Percentiles rank a stretch among this genome's conserved stretches.
Conservation (phyloP, 2,113 vertebrate genomes). For the Vombatus ursinus region DNA sequence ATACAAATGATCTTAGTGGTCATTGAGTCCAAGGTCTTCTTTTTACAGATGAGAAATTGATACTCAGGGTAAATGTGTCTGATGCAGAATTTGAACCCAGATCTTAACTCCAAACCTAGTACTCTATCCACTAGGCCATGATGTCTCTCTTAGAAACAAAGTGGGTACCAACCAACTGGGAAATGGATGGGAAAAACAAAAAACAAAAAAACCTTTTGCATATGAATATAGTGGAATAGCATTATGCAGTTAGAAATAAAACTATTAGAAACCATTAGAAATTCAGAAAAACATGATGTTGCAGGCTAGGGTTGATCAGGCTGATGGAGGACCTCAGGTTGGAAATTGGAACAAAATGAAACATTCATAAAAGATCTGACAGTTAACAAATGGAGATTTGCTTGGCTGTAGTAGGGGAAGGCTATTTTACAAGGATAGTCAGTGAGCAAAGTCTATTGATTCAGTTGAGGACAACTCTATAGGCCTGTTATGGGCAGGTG, state of each 20-base stretch:
- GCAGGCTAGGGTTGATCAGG: background rate
- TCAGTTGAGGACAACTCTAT: background rate
- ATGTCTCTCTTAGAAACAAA: background rate
- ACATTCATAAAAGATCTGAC: background rate
- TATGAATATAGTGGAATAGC: background rate
- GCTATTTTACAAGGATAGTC: background rate
- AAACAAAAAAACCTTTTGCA: background rate
- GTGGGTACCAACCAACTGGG: background rate
- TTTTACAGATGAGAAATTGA: background rate
- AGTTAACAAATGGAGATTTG: background rate
- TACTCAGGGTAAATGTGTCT: background rate
- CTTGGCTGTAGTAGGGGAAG: background rate
- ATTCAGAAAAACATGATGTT: background rate
- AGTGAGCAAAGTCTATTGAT: background rate
- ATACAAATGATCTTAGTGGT: background rate
- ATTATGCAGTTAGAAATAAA: background rate
- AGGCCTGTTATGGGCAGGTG: background rate
- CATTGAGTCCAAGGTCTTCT: too few species aligned
- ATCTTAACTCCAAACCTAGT: background rate
- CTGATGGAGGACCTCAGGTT: background rate
- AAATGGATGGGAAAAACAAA: too few species aligned
- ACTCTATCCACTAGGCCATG: background rate
- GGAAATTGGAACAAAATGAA: background rate
- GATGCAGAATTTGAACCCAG: background rate
- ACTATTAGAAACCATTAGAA: background rate